These are phyloP conservation scores for Oreochromis tanganicae DNA, from an alignment of 2,113 vertebrate species.

Conservation along the genomic window DNA sequence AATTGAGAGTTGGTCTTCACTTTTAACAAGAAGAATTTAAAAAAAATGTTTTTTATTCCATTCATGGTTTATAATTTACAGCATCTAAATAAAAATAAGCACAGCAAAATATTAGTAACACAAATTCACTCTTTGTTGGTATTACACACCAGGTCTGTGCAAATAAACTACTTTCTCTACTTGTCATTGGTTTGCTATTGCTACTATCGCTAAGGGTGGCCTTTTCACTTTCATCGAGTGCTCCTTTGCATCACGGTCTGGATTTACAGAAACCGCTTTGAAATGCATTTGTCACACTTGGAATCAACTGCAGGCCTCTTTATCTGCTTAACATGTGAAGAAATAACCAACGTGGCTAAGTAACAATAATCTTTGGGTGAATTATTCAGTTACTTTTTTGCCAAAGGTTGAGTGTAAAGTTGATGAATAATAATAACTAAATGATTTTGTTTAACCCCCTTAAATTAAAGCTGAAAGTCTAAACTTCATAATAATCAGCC, in stretches of 20 bases:
- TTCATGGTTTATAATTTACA: neutral
- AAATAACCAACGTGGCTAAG: neutral
- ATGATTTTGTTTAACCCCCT: neutral
- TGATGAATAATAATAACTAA: neutral
- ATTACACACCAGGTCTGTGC: neutral
- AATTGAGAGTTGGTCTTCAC: neutral
- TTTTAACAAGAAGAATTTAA: neutral
- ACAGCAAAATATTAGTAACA: neutral
- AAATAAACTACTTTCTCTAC: neutral
- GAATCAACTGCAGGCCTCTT: neutral
- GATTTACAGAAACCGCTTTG: neutral
- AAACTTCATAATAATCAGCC: neutral
- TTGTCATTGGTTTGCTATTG: neutral
- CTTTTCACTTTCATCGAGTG: neutral
- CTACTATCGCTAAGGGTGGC: accelerated
- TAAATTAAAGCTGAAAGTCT: neutral
- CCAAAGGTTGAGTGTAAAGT: neutral
- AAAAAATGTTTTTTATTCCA: neutral
- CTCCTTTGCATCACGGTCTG: accelerated
- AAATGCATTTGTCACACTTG: neutral
- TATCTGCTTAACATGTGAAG: neutral
- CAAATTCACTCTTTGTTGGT: neutral
- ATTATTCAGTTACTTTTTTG: neutral
- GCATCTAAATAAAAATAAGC: neutral
- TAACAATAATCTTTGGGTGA: neutral